A percentile compares a stretch with the other conserved stretches of the same genome.
Evolutionary conservation across 2,797 vertebrate species (phyloP).

Genomic region (Sebastes baramenuke): DNA sequence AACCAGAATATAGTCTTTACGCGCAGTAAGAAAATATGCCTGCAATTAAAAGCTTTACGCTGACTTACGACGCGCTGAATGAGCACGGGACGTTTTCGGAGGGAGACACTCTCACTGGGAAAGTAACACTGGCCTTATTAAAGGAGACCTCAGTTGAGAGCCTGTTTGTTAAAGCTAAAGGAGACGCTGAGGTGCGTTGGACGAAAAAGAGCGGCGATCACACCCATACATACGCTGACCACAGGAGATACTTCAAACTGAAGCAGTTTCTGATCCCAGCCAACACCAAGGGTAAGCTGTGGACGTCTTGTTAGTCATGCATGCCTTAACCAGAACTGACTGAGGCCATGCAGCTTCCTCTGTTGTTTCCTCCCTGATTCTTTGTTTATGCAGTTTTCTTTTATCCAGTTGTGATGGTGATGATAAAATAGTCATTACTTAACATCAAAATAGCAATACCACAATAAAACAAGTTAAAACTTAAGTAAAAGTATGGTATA

Average conservation of each 20-base stretch:
- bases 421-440: no score
- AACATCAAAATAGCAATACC: background rate
- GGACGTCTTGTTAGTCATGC: background rate
- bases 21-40: conserved; percentile 75
- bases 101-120: conserved; percentile 89
- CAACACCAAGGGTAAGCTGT: conserved; percentile 79
- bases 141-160: conserved; percentile 86
- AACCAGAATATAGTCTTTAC: rapidly evolving
- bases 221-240: conserved; percentile 81
- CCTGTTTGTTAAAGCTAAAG: conserved; percentile 88
- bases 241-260: conserved; percentile 90
- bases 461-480: background rate
- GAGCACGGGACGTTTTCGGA: conserved; percentile 86
- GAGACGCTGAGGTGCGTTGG: conserved; percentile 90
- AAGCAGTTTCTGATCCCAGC: conserved; percentile 88
- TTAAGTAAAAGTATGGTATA: background rate
- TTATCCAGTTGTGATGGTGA: background rate
- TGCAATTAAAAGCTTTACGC: conserved; percentile 85
- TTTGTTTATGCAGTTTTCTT: background rate
- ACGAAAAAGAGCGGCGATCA: conserved; percentile 78
- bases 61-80: conserved; percentile 89
- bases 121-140: conserved; percentile 84
- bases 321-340: background rate
- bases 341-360: no score
- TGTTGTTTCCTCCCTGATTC: background rate